Evolutionary conservation across 2,888 invertebrate species (phyloP).

Genomic region (Pharmacophagus antenor): DNA sequence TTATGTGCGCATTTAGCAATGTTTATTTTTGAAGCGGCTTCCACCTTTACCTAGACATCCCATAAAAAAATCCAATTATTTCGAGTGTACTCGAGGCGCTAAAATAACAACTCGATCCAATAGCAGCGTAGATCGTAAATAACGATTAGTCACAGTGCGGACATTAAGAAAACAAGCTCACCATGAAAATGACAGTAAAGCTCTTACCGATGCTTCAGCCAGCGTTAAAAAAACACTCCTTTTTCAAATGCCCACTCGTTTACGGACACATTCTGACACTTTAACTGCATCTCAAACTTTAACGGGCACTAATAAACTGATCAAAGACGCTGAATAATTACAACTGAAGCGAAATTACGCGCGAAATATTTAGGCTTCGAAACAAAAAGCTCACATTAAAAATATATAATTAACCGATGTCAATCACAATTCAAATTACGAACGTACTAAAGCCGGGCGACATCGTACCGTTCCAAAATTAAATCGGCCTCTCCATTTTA

Average conservation of each 20-base stretch:
- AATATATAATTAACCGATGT: conserved; percentile 45
- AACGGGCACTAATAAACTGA: conserved; percentile 68
- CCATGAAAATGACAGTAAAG: conserved; percentile 57
- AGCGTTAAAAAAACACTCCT: conserved; percentile 73
- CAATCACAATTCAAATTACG: conserved; percentile 58
- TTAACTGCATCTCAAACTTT: conserved; percentile 74
- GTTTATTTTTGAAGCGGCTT: conserved; percentile 35
- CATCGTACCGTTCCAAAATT: conserved; percentile 46
- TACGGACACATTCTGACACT: conserved; percentile 74
- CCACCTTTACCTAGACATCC: conserved; percentile 66
- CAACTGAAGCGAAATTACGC: conserved; percentile 40
- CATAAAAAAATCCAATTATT: conserved; percentile 46
- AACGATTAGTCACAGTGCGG: conserved; percentile 66
- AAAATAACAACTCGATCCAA: conserved; percentile 61
- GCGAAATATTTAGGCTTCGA: conserved; percentile 39
- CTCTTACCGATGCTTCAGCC: conserved; percentile 51
- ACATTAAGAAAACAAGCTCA: conserved; percentile 73
- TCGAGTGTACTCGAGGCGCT: conserved; percentile 44
- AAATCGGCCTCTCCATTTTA: conserved; percentile 46
- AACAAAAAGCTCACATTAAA: conserved; percentile 28
- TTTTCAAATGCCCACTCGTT: conserved; percentile 69
- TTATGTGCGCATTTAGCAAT: conserved; percentile 8
- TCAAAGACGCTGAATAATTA: conserved; percentile 69
- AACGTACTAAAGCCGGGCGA: conserved; percentile 35
- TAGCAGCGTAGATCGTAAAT: conserved; percentile 49